Conservation (phyloP, 2,797 vertebrate genomes). For the Arctocebus calabarensis region DNA sequence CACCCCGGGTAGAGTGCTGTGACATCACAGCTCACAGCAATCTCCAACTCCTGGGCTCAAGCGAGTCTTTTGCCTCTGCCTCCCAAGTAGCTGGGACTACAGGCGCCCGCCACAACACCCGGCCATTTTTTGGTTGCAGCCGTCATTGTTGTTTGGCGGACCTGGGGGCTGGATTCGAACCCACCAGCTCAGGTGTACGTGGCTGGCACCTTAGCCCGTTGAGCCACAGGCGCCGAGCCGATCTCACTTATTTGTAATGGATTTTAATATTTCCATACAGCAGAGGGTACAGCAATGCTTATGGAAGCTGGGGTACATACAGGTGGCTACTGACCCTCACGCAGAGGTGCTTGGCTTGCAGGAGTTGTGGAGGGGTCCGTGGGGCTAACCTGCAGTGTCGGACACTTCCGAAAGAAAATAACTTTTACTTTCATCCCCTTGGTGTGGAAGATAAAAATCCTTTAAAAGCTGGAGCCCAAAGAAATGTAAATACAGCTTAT, state of each 20-base stretch:
- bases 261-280: background rate
- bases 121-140: too few species aligned
- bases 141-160: too few species aligned
- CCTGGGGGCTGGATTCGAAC: too few species aligned
- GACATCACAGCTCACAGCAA: too few species aligned
- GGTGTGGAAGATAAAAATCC: conserved; percentile 86
- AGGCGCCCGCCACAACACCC: too few species aligned
- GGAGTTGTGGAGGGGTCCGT: conserved; percentile 68
- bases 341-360: background rate
- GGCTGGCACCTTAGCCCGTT: too few species aligned
- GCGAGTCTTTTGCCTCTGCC: too few species aligned
- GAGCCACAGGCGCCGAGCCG: too few species aligned
- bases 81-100: too few species aligned
- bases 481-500: conserved; percentile 89
- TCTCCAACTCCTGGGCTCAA: too few species aligned
- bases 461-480: conserved; percentile 84
- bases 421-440: conserved; percentile 85
- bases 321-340: background rate
- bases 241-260: background rate
- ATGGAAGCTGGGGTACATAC: background rate
- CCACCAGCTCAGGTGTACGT: too few species aligned
- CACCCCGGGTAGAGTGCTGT: too few species aligned
- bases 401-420: conserved; percentile 76
- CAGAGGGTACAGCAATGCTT: background rate
- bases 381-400: conserved; percentile 81